phyloP scores from a whole-genome alignment of 2,888 invertebrate genomes.

The Mylabris sibirica region DNA sequence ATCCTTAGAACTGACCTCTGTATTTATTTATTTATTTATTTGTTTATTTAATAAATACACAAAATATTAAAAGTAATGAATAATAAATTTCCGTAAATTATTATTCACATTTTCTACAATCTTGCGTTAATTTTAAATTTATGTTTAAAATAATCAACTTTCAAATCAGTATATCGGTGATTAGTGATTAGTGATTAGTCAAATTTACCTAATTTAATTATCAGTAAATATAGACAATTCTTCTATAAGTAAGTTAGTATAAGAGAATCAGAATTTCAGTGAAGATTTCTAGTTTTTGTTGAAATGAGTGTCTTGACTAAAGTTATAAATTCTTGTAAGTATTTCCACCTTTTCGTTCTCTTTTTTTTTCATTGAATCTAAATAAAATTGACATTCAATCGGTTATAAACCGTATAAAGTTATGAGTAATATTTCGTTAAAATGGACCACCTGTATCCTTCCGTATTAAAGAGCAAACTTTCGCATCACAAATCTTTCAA shows the following conservation, averaged over 20 bases:
- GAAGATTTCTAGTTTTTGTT: neutral
- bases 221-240: no score
- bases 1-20: neutral
- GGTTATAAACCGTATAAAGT: conserved; percentile 20
- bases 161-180: neutral
- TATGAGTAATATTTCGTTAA: conserved; percentile 17
- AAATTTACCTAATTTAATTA: no score
- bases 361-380: neutral
- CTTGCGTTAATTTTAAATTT: neutral
- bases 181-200: no score
- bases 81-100: neutral
- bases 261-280: neutral
- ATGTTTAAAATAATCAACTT: no score
- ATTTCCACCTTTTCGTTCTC: neutral
- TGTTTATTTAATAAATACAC: neutral
- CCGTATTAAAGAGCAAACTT: conserved; percentile 1
- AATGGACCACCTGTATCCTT: conserved; percentile 18
- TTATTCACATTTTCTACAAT: neutral
- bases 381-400: conserved; percentile 10
- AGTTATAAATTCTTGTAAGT: neutral
- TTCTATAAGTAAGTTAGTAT: no score
- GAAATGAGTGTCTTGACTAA: neutral
- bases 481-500: conserved; percentile 3
- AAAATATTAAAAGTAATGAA: neutral
- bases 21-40: conserved; percentile 2